These are phyloP conservation scores for Tillus elongatus DNA, from an alignment of 2,888 invertebrate species.

Conservation along the genomic window DNA sequence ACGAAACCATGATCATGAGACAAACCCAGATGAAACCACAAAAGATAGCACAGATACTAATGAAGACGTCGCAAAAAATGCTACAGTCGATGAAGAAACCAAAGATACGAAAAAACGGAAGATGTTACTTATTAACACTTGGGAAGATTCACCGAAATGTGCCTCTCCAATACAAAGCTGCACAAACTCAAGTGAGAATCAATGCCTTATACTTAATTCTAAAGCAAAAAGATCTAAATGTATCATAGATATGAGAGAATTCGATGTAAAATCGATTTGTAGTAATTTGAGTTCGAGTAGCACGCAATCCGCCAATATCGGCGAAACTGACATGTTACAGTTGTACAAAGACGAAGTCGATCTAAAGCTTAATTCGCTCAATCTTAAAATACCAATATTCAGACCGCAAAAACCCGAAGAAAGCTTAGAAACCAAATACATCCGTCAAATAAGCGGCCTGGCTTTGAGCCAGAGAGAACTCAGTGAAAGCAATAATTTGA, in stretches of 20 bases:
- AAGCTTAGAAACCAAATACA: conserved; percentile 11
- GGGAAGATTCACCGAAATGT: conserved; percentile 27
- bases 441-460: not conserved
- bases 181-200: conserved; percentile 8
- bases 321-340: conserved; percentile 25
- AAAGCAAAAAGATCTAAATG: conserved; percentile 21
- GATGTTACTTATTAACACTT: conserved; percentile 17
- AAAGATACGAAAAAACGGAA: not conserved
- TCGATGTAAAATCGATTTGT: conserved; percentile 18
- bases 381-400: conserved; percentile 30
- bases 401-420: conserved; percentile 15
- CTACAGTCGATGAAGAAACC: not conserved
- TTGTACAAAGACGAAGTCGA: conserved; percentile 32
- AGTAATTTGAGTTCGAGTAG: conserved; percentile 11
- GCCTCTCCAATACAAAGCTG: conserved; percentile 11
- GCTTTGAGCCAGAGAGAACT: conserved; percentile 5
- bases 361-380: conserved; percentile 30
- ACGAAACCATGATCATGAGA: too few relatives aligned
- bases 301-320: conserved; percentile 12
- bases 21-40: too few relatives aligned
- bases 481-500: conserved; percentile 20
- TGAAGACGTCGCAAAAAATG: not conserved
- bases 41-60: not conserved
- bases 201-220: conserved; percentile 20
- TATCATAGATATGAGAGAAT: conserved; percentile 26